Conservation (phyloP, 2,113 vertebrate genomes). For the Cryptoleucopteryx plumbea region DNA sequence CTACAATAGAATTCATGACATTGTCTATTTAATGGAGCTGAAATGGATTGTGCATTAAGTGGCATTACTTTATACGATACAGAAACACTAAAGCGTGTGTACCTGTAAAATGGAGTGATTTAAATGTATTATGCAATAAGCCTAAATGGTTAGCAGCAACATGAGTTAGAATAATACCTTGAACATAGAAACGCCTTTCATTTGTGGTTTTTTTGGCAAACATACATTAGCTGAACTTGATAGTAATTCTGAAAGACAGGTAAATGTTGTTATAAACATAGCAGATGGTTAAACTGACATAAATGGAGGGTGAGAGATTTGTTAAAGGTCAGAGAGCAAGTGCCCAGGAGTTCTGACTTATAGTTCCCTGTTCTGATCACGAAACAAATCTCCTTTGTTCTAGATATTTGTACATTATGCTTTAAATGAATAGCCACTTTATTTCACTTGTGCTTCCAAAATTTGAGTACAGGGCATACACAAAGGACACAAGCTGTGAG, state of each 20-base stretch:
- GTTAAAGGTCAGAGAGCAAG: constrained; percentile 52
- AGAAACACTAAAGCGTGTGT: neutral
- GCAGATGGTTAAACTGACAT: constrained; percentile 43
- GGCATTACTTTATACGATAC: neutral
- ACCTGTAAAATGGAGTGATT: neutral
- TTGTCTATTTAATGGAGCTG: neutral
- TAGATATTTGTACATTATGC: neutral
- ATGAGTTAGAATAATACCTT: neutral
- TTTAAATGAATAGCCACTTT: neutral
- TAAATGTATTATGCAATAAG: neutral
- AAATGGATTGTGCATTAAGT: neutral
- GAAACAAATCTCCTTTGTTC: constrained; percentile 48
- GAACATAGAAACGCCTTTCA: neutral
- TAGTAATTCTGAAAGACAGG: constrained; percentile 40
- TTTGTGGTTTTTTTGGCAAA: neutral
- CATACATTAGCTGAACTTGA: neutral
- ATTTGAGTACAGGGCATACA: neutral
- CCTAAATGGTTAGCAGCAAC: neutral
- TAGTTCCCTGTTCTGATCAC: neutral
- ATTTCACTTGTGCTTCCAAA: neutral
- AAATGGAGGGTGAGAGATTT: constrained; percentile 31
- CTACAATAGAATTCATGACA: neutral
- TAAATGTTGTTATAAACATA: constrained; percentile 24
- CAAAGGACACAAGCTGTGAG: neutral
- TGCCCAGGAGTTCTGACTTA: constrained; percentile 18